A percentile compares a stretch with the other conserved stretches of the same genome.
Conservation (phyloP, 37 sponge, comb jelly and placozoan genomes). For the Chondrilla cf. caribensis region DNA sequence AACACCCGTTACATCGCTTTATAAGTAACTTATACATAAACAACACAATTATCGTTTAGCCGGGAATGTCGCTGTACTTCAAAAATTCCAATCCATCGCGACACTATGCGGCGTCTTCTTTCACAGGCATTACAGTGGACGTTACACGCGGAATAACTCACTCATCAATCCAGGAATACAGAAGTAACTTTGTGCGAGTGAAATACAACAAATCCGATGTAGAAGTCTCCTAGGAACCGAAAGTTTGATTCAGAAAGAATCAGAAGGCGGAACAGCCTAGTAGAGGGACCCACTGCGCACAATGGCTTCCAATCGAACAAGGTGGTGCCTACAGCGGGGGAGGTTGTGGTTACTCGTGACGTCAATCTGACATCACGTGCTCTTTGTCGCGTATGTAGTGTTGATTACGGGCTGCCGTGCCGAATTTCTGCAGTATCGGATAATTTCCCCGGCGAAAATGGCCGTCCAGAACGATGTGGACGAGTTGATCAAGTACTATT, state of each 20-base stretch:
- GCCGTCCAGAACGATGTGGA: conserved; percentile 12
- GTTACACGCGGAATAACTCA: background rate
- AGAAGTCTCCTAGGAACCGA: too few species aligned
- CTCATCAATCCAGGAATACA: background rate
- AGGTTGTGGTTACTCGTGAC: conserved; percentile 24
- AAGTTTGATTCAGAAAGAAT: background rate
- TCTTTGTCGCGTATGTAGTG: background rate
- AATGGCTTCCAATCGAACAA: conserved; percentile 21
- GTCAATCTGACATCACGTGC: conserved; percentile 1
- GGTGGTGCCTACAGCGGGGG: conserved; percentile 4
- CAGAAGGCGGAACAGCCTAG: too few species aligned
- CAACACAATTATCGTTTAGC: too few species aligned
- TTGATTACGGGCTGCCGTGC: too few species aligned
- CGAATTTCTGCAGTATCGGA: too few species aligned
- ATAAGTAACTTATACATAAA: too few species aligned
- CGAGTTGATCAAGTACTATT: conserved; percentile 34
- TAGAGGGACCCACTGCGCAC: background rate
- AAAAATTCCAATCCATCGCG: too few species aligned
- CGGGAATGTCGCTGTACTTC: too few species aligned
- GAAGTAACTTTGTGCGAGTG: background rate
- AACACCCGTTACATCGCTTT: background rate
- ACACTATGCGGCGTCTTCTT: too few species aligned
- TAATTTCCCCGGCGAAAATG: too few species aligned
- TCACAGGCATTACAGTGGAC: background rate
- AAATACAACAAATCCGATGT: too few species aligned